Base-by-base conservation (phyloP, 2,113 vertebrate genomes). In the Ochotona curzoniae region DNA sequence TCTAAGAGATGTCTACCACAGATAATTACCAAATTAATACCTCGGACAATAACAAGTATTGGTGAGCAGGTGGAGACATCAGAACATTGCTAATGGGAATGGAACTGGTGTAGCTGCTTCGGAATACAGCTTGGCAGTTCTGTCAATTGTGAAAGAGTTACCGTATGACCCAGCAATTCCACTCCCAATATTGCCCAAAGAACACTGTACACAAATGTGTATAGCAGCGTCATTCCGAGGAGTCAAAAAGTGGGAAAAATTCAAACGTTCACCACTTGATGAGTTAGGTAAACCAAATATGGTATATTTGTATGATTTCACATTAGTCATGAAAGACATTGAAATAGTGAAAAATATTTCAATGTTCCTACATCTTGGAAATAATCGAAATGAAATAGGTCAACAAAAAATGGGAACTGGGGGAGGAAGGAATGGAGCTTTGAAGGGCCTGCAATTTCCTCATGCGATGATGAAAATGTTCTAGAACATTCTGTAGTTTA, bases 401-500 rank as follows among this genome's bases (percentile, higher is more conserved):
- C 63, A 95, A 81, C 32, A 89, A 63, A 87, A 70, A 89, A 70
- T n/a, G 85, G 20, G 35, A 30, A 4, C 64, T 76, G 2, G 51
- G 32, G 17, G 76, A 81, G 86, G 69, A 10, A 82, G 35, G 13
- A 32, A 61, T 61, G 21, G 6, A 35, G 21, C 80, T 18, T 54
- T 54, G 81, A 89, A 12, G 63, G 7, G 38, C 32, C 78, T 76
- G 18, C 25, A 20, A 9, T 71, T 69, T 90, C 26, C 32, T 54
- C 57, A 70, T 47, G 75, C 23, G 28, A 76, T 64, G 14, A 86
- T 81, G n/a, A 75, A 85, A 85, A 76, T 76, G 13, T 67, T 86
- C 49, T 83, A 79, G 47, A 93, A 83, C 15, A 83, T 87, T 93
- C 71, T 66, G 38, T 87, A 87, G 30, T 21, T 87, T 81, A 30